A percentile compares a stretch with the other conserved stretches of the same genome.
Conservation (phyloP, 2,888 invertebrate genomes). For the Pachydiplax longipennis region DNA sequence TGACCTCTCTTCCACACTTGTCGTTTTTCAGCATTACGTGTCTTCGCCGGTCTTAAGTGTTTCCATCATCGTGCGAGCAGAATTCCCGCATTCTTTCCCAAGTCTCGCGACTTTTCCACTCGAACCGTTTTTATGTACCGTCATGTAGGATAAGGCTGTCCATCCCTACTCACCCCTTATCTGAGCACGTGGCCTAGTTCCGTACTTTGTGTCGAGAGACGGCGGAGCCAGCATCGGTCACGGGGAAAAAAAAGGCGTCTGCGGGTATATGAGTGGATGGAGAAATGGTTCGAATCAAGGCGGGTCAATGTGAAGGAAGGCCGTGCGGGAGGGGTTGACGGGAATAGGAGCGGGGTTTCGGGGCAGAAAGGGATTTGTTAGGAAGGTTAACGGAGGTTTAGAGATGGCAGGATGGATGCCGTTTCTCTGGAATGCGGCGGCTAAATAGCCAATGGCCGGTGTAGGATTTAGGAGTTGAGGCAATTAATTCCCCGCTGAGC, state of each 20-base stretch:
- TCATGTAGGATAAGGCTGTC: neutral
- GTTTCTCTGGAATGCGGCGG: neutral
- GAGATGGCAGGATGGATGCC: neutral
- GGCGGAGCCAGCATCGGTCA: neutral
- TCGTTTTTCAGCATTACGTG: neutral
- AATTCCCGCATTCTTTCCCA: neutral
- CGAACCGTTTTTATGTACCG: neutral
- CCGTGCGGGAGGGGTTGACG: neutral
- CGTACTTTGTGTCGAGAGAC: neutral
- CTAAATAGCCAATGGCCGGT: no score
- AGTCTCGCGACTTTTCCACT: neutral
- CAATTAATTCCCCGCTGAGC: no score
- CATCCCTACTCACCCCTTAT: neutral
- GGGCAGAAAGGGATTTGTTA: neutral
- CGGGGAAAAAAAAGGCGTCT: neutral
- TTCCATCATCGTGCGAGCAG: neutral
- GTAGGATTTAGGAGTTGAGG: no score
- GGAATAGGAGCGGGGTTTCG: neutral
- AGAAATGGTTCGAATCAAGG: neutral
- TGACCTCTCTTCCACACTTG: neutral
- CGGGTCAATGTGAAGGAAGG: neutral
- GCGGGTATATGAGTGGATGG: neutral
- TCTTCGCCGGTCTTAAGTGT: neutral
- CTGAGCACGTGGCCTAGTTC: neutral
- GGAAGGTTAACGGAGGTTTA: neutral